A percentile compares a stretch with the other conserved stretches of the same genome.
Evolutionary conservation across 2,888 invertebrate genomes (phyloP).

Genomic region (Opisthograptis luteolata): DNA sequence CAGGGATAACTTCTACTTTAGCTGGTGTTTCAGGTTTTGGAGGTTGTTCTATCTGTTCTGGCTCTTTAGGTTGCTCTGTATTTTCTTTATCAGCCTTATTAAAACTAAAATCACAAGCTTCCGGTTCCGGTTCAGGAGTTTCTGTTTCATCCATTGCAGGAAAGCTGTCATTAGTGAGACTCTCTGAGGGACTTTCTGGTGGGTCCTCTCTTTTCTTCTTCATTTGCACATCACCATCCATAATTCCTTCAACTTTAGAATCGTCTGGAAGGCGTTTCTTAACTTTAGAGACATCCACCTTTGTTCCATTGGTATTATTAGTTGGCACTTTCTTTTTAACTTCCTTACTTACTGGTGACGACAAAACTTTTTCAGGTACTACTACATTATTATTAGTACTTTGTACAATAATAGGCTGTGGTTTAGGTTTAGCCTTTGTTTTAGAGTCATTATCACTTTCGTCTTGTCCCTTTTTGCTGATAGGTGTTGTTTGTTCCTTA

Average conservation of each 20-base stretch:
- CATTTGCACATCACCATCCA: constrained; percentile 85
- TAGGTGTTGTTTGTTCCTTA: constrained; percentile 88
- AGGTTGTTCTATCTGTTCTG: constrained; percentile 54
- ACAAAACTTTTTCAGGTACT: constrained; percentile 62
- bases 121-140: constrained; percentile 77
- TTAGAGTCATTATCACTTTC: constrained; percentile 80
- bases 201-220: constrained; percentile 82
- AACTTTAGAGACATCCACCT: constrained; percentile 82
- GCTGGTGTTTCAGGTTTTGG: constrained; percentile 65
- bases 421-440: constrained; percentile 66
- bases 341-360: constrained; percentile 73
- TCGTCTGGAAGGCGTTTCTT: constrained; percentile 84
- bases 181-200: constrained; percentile 91
- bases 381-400: constrained; percentile 73
- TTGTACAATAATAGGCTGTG: constrained; percentile 66
- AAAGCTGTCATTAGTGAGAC: constrained; percentile 93
- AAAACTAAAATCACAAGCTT: constrained; percentile 79
- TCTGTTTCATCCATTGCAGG: constrained; percentile 90
- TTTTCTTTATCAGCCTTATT: constrained; percentile 75
- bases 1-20: constrained; percentile 64
- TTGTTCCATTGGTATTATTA: constrained; percentile 60
- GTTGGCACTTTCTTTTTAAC: constrained; percentile 68
- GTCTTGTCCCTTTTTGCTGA: constrained; percentile 75
- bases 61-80: constrained; percentile 67
- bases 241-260: constrained; percentile 83